These are phyloP conservation scores for Pogonophryne albipinna DNA, from an alignment of 2,797 vertebrate species.

Conservation along the genomic window DNA sequence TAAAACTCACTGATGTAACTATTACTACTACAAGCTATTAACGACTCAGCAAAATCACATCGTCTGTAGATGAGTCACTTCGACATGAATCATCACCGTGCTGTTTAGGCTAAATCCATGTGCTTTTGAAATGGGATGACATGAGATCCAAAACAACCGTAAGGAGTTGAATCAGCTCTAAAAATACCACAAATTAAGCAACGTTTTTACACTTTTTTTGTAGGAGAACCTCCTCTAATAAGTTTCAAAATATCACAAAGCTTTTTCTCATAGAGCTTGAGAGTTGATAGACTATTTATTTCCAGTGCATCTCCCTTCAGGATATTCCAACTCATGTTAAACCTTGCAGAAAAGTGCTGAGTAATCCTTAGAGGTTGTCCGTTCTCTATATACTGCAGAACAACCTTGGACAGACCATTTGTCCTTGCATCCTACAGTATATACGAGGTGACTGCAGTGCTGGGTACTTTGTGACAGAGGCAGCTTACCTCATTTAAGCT, in stretches of 20 bases:
- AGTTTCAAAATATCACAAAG: slow-evolving; percentile 22
- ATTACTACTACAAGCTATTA: slow-evolving; percentile 38
- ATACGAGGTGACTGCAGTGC: slow-evolving; percentile 53
- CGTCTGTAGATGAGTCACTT: slow-evolving; percentile 39
- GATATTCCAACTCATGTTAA: slow-evolving; percentile 12
- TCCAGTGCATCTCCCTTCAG: slow-evolving; percentile 2
- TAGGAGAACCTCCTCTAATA: slow-evolving; percentile 13
- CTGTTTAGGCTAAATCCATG: slow-evolving; percentile 37
- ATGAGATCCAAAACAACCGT: slow-evolving; percentile 22
- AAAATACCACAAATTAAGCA: slow-evolving; percentile 47
- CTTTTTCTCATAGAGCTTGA: slow-evolving; percentile 12
- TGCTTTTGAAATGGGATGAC: slow-evolving; percentile 41
- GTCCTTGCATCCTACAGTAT: slow-evolving; percentile 24
- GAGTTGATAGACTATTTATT: slow-evolving; percentile 16
- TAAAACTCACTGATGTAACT: slow-evolving; percentile 43
- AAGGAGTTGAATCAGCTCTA: slow-evolving; percentile 43
- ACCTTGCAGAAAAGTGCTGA: slow-evolving; percentile 36
- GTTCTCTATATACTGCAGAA: slow-evolving; percentile 24
- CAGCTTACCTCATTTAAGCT: slow-evolving; percentile 55
- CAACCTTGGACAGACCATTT: slow-evolving; percentile 68
- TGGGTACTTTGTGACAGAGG: slow-evolving; percentile 43
- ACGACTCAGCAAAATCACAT: slow-evolving; percentile 52
- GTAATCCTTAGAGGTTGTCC: slow-evolving; percentile 26
- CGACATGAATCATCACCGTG: slow-evolving; percentile 34
- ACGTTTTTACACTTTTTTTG: not conserved